A percentile compares a stretch with the other conserved stretches of the same genome.
Conservation (phyloP, 2,888 invertebrate species). For the Orchesella flavescens region DNA sequence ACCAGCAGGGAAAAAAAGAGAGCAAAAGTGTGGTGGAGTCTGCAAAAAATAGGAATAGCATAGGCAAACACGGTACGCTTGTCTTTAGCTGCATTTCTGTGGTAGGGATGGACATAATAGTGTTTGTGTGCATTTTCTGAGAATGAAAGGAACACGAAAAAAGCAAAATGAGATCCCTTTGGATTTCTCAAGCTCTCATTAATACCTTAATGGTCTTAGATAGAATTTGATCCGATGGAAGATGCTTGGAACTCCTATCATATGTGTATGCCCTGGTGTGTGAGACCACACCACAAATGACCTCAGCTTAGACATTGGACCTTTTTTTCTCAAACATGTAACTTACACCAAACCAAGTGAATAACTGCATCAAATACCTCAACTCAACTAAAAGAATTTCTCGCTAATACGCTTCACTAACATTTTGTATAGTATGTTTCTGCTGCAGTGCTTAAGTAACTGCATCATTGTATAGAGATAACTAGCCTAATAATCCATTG, state of each 20-base stretch:
- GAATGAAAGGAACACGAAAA: slow-evolving; percentile 18
- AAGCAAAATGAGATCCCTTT: slow-evolving; percentile 40
- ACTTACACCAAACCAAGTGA: slow-evolving; percentile 12
- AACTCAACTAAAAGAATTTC: slow-evolving; percentile 8
- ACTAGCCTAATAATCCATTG: too few relatives aligned
- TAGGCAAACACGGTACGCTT: too few relatives aligned
- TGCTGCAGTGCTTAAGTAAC: too few relatives aligned
- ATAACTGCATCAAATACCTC: slow-evolving; percentile 10
- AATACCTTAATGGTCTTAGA: slow-evolving; percentile 48
- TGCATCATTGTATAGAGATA: too few relatives aligned
- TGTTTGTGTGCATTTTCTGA: slow-evolving; percentile 4
- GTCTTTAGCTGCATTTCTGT: too few relatives aligned
- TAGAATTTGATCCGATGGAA: slow-evolving; percentile 33
- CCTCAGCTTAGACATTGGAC: not conserved
- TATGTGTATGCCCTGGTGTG: slow-evolving; percentile 4
- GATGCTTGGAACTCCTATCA: not conserved
- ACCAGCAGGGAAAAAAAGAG: not conserved
- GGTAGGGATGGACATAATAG: not conserved
- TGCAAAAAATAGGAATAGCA: not conserved
- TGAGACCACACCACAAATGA: slow-evolving; percentile 22
- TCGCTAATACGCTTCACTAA: not conserved
- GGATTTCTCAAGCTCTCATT: slow-evolving; percentile 44
- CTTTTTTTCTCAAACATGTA: not conserved
- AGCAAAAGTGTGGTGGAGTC: not conserved
- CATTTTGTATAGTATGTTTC: too few relatives aligned